Percentiles rank a stretch among this genome's conserved stretches.
These are phyloP conservation scores for Chorisops tibialis DNA, from an alignment of 2,888 invertebrate species.

Conservation along the genomic window DNA sequence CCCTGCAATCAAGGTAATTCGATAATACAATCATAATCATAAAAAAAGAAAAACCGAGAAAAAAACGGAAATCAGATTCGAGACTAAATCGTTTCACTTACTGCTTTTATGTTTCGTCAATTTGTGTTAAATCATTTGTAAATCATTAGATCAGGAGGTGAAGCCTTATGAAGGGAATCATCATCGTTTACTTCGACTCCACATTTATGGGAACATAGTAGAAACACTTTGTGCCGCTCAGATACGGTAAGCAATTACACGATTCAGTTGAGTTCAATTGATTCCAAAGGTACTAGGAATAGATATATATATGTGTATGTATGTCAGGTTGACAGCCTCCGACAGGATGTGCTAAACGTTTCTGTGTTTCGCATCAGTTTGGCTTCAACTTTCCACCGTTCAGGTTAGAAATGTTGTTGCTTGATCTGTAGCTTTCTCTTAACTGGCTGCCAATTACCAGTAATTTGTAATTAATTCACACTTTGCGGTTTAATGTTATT, in stretches of 20 bases:
- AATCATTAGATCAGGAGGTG: conserved; percentile 31
- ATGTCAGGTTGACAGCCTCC: conserved; percentile 25
- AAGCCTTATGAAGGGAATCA: not conserved
- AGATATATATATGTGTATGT: no score
- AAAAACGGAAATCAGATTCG: conserved; percentile 15
- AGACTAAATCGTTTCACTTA: conserved; percentile 20
- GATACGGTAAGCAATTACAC: conserved; percentile 34
- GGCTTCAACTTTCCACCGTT: conserved; percentile 8
- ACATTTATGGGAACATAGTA: conserved; percentile 29
- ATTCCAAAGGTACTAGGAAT: conserved; percentile 25
- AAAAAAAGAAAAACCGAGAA: conserved; percentile 8
- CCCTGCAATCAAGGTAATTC: conserved; percentile 32
- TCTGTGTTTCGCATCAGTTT: conserved; percentile 14
- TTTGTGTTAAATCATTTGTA: conserved; percentile 35
- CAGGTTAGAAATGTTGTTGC: conserved; percentile 16
- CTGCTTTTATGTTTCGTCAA: conserved; percentile 31
- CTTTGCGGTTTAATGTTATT: conserved; percentile 29
- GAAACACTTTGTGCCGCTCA: conserved; percentile 26
- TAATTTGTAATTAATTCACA: conserved; percentile 35
- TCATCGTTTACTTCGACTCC: not conserved
- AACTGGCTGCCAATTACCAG: conserved; percentile 33
- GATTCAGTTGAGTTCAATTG: conserved; percentile 35
- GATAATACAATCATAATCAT: conserved; percentile 19
- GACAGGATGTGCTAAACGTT: conserved; percentile 27
- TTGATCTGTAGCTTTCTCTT: conserved; percentile 7